A percentile compares a stretch with the other conserved stretches of the same genome.
These are phyloP conservation scores for Hanleya hanleyi DNA, from an alignment of 2,888 invertebrate genomes.

Conservation along the genomic window DNA sequence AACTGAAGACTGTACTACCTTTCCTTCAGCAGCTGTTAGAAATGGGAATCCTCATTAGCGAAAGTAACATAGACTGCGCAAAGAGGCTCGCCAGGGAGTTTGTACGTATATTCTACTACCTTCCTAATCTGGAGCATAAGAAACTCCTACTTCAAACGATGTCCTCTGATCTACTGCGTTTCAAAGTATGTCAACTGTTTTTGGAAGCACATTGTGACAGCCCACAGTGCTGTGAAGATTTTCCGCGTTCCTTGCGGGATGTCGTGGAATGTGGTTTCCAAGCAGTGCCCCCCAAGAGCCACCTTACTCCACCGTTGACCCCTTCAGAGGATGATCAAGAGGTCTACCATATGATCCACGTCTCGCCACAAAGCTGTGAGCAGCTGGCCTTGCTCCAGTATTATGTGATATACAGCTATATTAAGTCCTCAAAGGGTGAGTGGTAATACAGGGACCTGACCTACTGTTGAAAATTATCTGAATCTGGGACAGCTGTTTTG, in stretches of 20 bases:
- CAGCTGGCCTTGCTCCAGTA: neutral
- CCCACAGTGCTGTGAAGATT: slow-evolving; percentile 36
- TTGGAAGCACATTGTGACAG: slow-evolving; percentile 43
- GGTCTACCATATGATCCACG: neutral
- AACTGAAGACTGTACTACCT: slow-evolving; percentile 21
- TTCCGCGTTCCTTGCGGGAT: slow-evolving; percentile 42
- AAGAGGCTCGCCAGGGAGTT: slow-evolving; percentile 40
- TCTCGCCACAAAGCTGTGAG: neutral
- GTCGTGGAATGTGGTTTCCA: slow-evolving; percentile 42
- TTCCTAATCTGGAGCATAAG: slow-evolving; percentile 42
- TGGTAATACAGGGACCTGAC: too few relatives aligned
- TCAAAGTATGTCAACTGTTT: slow-evolving; percentile 41
- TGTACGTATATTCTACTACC: slow-evolving; percentile 42
- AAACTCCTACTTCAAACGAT: slow-evolving; percentile 44
- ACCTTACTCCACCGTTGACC: slow-evolving; percentile 45
- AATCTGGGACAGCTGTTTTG: too few relatives aligned
- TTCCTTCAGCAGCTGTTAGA: slow-evolving; percentile 43
- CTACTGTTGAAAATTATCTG: too few relatives aligned
- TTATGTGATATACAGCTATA: neutral
- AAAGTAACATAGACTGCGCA: slow-evolving; percentile 45
- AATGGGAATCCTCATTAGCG: slow-evolving; percentile 43
- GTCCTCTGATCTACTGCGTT: slow-evolving; percentile 43
- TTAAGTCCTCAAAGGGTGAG: neutral
- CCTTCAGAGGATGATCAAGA: slow-evolving; percentile 43
- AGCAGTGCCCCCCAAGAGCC: slow-evolving; percentile 36